Percentiles rank a stretch among this genome's conserved stretches.
phyloP scores from a whole-genome alignment of 2,113 vertebrate genomes.

The Cheirogaleus medius region DNA sequence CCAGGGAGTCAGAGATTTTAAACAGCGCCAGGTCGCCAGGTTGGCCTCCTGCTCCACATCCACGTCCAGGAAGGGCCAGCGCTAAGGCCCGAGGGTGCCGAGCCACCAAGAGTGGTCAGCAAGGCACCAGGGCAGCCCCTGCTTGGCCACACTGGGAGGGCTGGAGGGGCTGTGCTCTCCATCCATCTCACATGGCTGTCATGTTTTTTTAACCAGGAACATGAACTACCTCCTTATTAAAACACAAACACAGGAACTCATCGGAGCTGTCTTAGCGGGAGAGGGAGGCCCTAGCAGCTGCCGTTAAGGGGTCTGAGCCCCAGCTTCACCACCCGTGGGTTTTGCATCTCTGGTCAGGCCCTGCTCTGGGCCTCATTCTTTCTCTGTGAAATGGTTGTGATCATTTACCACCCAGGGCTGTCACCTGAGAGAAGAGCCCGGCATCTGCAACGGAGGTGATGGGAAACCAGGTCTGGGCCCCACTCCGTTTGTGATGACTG shows the following conservation, averaged over 20 bases:
- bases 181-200: background rate
- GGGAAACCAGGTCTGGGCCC: fast-evolving
- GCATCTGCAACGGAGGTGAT: background rate
- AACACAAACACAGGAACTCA: background rate
- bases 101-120: no score
- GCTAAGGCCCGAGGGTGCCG: background rate
- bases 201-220: background rate
- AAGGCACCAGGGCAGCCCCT: no score
- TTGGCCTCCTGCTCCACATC: no score
- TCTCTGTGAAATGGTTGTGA: no score
- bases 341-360: background rate
- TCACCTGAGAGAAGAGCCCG: background rate
- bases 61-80: no score
- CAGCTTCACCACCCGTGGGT: background rate
- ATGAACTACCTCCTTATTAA: background rate
- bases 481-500: fast-evolving
- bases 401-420: fast-evolving
- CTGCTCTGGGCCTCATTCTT: background rate
- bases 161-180: background rate
- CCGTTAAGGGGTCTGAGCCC: background rate
- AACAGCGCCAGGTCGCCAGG: no score
- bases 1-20: background rate
- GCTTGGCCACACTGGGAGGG: no score
- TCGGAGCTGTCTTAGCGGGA: background rate
- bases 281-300: background rate